Conservation (phyloP, 2,888 invertebrate species). For the Latheticus oryzae region DNA sequence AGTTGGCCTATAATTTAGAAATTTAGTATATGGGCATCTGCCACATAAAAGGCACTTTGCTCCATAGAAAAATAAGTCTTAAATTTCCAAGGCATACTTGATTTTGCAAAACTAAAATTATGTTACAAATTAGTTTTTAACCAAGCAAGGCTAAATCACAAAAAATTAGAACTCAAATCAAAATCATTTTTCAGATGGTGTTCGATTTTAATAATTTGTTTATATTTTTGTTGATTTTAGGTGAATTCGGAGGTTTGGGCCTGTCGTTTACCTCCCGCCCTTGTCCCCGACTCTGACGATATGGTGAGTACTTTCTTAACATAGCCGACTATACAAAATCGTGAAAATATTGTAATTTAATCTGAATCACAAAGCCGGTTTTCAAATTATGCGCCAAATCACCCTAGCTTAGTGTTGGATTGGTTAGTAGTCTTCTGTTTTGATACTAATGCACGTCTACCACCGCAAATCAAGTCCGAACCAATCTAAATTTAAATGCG, state of each 20-base stretch:
- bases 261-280: constrained; percentile 66
- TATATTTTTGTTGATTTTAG: constrained; percentile 55
- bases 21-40: too few species aligned
- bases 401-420: constrained; percentile 45
- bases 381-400: constrained; percentile 51
- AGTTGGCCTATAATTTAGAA: too few species aligned
- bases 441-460: constrained; percentile 25
- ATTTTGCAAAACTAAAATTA: too few species aligned
- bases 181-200: too few species aligned
- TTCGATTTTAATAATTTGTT: constrained; percentile 21
- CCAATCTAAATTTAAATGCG: constrained; percentile 52
- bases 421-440: constrained; percentile 42
- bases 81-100: too few species aligned
- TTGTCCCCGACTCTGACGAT: constrained; percentile 80
- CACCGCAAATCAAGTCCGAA: constrained; percentile 44
- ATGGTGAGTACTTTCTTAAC: constrained; percentile 71
- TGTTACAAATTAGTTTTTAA: too few species aligned
- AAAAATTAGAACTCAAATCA: too few species aligned
- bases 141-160: too few species aligned
- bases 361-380: constrained; percentile 37
- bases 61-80: too few species aligned
- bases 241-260: constrained; percentile 66
- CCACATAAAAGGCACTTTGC: too few species aligned
- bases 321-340: neutral
- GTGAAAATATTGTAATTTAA: constrained; percentile 32